These are phyloP conservation scores for Chelonia mydas DNA, from an alignment of 2,797 vertebrate genomes.

Conservation along the genomic window DNA sequence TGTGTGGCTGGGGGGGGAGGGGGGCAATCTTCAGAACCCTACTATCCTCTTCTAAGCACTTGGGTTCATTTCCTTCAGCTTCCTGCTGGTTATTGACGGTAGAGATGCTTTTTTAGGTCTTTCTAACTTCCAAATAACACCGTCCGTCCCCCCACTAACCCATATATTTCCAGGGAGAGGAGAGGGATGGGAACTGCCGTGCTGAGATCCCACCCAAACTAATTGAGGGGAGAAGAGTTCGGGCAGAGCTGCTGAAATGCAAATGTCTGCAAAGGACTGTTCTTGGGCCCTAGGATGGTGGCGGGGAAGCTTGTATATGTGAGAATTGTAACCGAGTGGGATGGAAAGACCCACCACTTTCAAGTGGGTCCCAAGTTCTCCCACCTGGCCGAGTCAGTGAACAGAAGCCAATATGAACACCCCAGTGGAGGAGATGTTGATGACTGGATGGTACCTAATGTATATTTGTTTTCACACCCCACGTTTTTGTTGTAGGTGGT, in stretches of 20 bases:
- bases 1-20: no score
- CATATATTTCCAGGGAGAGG: not conserved
- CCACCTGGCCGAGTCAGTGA: not conserved
- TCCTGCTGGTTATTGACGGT: not conserved
- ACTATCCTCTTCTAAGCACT: not conserved
- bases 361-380: not conserved
- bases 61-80: not conserved
- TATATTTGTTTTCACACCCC: accelerated
- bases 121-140: not conserved
- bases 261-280: not conserved
- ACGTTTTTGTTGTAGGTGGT: constrained; percentile 83
- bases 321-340: not conserved
- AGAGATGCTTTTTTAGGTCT: not conserved
- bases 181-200: not conserved
- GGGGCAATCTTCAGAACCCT: not conserved
- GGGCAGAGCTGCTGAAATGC: not conserved
- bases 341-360: not conserved
- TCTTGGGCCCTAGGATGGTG: not conserved
- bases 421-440: not conserved
- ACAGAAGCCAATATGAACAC: not conserved
- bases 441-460: no score
- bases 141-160: not conserved
- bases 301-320: not conserved
- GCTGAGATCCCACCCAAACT: not conserved
- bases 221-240: not conserved